Percentiles rank a stretch among this genome's conserved stretches.
phyloP scores from a whole-genome alignment of 1,140 invertebrate species.

The Dendroctonus ponderosae region DNA sequence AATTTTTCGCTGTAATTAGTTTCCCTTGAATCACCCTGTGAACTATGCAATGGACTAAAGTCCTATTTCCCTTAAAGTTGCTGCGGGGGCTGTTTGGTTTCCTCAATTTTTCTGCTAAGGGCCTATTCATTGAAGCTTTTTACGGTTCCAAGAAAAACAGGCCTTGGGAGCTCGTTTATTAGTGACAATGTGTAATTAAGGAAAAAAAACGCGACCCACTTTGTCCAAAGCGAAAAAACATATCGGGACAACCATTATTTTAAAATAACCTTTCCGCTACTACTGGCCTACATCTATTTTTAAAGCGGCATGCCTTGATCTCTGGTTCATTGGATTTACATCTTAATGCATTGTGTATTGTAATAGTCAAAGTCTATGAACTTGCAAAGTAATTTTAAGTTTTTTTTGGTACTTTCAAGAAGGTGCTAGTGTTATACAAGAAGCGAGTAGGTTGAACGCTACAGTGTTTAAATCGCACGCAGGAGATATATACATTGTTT shows the following conservation, averaged over 20 bases:
- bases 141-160: not conserved
- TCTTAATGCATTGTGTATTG: conserved; percentile 16
- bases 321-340: conserved; percentile 21
- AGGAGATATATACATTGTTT: conserved; percentile 2
- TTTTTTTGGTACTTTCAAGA: not conserved
- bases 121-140: not conserved
- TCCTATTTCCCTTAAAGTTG: no score
- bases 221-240: not conserved
- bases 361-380: not conserved
- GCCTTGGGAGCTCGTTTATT: not conserved
- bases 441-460: not conserved
- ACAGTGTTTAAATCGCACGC: not conserved
- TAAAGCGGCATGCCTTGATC: conserved; percentile 10
- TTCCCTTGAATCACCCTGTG: no score
- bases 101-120: no score
- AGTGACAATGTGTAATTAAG: not conserved
- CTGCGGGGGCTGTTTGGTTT: no score
- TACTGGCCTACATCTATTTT: conserved; percentile 28
- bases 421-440: not conserved
- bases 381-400: not conserved
- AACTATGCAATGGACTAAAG: no score
- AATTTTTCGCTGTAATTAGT: no score
- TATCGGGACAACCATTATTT: conserved; percentile 11
- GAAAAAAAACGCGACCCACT: conserved; percentile 9
- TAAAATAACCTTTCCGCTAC: conserved; percentile 28